These are phyloP conservation scores for Bombus sylvicola DNA, from an alignment of 1,140 invertebrate species.

Conservation along the genomic window DNA sequence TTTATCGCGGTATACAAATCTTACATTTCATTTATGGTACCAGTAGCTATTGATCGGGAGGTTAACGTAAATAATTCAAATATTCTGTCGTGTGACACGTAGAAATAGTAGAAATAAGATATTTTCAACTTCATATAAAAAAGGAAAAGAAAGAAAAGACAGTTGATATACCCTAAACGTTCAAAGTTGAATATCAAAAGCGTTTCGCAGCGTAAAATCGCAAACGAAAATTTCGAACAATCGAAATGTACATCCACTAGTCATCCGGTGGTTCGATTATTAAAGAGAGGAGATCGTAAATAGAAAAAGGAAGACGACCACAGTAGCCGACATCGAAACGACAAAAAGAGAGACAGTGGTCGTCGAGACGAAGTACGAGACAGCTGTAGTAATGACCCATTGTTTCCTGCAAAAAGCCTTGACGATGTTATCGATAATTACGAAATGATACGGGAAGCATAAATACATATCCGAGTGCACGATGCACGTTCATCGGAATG, in stretches of 20 bases:
- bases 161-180: not conserved
- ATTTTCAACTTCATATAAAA: too few species aligned
- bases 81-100: not conserved
- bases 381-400: conserved; percentile 79
- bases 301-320: conserved; percentile 8
- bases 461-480: conserved; percentile 77
- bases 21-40: not conserved
- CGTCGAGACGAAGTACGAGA: conserved; percentile 45
- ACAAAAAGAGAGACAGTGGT: conserved; percentile 47
- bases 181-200: not conserved
- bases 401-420: conserved; percentile 82
- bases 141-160: not conserved
- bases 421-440: conserved; percentile 83
- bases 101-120: not conserved
- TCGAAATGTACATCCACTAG: not conserved
- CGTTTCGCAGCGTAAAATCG: not conserved
- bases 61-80: too few species aligned
- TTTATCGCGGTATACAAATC: not conserved
- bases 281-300: not conserved
- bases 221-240: not conserved
- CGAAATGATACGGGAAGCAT: conserved; percentile 82
- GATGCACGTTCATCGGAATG: conserved; percentile 77
- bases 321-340: not conserved
- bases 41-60: not conserved
- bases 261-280: not conserved